Evolutionary conservation across 2,888 invertebrate genomes (phyloP), one percentile per base, ranked within the genome.

Genomic region (Hydrotaea diabolus): DNA sequence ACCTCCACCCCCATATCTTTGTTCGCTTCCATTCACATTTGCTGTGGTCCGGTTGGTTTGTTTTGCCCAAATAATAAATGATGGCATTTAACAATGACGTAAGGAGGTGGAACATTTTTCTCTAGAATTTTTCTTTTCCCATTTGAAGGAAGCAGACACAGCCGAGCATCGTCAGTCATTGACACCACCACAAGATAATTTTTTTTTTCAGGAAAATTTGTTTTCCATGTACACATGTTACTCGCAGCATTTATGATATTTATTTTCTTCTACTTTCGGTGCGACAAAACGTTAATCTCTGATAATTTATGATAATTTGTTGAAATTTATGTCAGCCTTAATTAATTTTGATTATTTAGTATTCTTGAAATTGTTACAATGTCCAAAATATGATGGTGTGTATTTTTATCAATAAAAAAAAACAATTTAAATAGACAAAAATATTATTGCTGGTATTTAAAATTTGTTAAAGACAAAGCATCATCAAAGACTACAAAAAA

Each of bases 41-140:
- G 7, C n/a, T 49, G 49, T 49, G 49, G 49, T n/a, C 49, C 49
- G 19, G 21, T 15, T 19, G 19, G 21, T 15, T 19, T 69, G 2
- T 8, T 43, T 39, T 21, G 59, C 43, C 46, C n/a, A 59, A 80
- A 83, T 83, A 80, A 83, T 80, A 83, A 80, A 83, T 80, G 80
- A 80, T 80, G 53, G 49, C 66, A 43, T 83, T 83, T 74, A 80
- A 53, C 74, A 53, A 62, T 77, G 83, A 80, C 83, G 80, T 80
- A 59, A 11, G 19, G 2, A 55, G 39, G 8, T 11, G 9, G 39
- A 8, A 8, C 9, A 39, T 13, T 39, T 8, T 39, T 3, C 39
- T 39, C n/a, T 13, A n/a, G 49, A 49, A 13, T 49, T 49, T 7
- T 43, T 15, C 2, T n/a, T 49, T 49, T n/a, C 9, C 13, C 15